Evolutionary conservation across 2,888 invertebrate species (phyloP).

Genomic region (Coelinius sp.): DNA sequence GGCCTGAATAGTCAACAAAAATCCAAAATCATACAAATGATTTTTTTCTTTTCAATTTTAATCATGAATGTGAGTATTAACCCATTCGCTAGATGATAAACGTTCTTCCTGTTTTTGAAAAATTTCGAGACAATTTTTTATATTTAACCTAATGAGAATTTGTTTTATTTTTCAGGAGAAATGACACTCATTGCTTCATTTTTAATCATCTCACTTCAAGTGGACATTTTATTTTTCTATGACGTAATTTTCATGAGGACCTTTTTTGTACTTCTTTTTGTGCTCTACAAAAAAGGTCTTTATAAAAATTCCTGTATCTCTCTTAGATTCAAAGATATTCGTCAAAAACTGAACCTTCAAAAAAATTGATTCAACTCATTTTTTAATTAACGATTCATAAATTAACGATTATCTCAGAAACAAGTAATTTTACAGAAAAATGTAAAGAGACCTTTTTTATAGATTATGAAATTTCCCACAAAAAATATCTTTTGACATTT

Average conservation of each 20-base stretch:
- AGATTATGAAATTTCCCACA: too few species aligned
- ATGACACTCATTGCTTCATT: constrained; percentile 1
- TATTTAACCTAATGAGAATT: neutral
- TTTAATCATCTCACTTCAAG: constrained; percentile 16
- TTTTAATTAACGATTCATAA: too few species aligned
- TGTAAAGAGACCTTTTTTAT: too few species aligned
- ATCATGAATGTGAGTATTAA: constrained; percentile 52
- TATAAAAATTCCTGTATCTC: too few species aligned
- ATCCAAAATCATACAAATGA: neutral
- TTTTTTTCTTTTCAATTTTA: neutral
- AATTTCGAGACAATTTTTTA: constrained; percentile 29
- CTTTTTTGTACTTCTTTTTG: too few species aligned
- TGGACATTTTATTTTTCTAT: neutral
- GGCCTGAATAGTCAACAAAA: constrained; percentile 47
- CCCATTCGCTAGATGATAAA: constrained; percentile 72
- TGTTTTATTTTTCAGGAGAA: constrained; percentile 50
- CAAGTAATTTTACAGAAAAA: too few species aligned
- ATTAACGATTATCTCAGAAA: too few species aligned
- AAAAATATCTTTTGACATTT: too few species aligned
- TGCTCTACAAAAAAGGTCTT: too few species aligned
- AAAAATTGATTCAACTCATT: too few species aligned
- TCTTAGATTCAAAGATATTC: too few species aligned
- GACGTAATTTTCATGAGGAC: neutral
- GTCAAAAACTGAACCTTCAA: too few species aligned
- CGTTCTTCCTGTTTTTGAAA: neutral